These are phyloP conservation scores for Lydus trimaculatus DNA, from an alignment of 2,888 invertebrate genomes.

Conservation along the genomic window DNA sequence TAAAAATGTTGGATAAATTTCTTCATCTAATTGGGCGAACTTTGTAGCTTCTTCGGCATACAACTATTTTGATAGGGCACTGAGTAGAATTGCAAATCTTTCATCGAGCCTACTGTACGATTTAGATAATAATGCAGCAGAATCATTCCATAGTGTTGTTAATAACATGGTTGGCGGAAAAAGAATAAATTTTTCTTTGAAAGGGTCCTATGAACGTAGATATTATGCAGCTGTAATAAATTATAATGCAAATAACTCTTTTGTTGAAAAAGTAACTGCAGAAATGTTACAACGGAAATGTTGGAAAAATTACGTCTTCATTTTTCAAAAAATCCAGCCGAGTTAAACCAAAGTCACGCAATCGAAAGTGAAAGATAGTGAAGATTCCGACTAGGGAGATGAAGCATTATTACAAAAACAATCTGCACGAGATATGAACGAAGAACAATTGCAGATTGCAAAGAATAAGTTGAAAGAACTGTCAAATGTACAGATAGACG, in stretches of 20 bases:
- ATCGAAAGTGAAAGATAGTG: slow-evolving; percentile 2
- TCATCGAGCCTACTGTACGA: slow-evolving; percentile 38
- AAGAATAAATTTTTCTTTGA: slow-evolving; percentile 46
- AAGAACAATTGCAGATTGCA: slow-evolving; percentile 16
- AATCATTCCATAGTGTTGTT: slow-evolving; percentile 46
- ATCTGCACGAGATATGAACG: not conserved
- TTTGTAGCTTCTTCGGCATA: too few relatives aligned
- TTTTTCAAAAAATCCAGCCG: not conserved
- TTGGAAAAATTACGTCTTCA: not conserved
- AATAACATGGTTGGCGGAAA: slow-evolving; percentile 51
- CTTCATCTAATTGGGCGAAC: not conserved
- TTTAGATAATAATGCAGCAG: slow-evolving; percentile 46
- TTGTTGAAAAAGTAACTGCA: slow-evolving; percentile 8
- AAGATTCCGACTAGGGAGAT: slow-evolving; percentile 22
- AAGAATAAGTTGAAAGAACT: slow-evolving; percentile 3
- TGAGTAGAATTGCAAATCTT: slow-evolving; percentile 10
- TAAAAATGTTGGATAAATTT: not conserved
- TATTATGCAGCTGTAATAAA: too few relatives aligned
- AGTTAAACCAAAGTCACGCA: not conserved
- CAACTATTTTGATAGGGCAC: not conserved
- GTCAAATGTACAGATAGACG: slow-evolving; percentile 3
- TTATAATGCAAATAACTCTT: too few relatives aligned
- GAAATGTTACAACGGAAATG: not conserved
- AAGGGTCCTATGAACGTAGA: slow-evolving; percentile 46
- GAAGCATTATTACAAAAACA: not conserved